Evolutionary conservation across 2,888 invertebrate species (phyloP).

Genomic region (Cantharis nigra): DNA sequence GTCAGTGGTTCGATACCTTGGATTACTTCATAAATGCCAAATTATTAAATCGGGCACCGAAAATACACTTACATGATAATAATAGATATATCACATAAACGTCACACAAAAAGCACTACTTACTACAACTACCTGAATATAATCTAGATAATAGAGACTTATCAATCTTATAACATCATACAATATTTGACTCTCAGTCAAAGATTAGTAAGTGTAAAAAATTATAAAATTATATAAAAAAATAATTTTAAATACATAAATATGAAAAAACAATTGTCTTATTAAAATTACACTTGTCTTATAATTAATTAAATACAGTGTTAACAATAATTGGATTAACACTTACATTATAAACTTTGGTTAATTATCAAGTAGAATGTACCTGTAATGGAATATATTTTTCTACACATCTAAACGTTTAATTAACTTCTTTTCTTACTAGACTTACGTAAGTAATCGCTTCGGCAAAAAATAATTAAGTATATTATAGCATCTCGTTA

Average conservation of each 20-base stretch:
- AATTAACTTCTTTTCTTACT: neutral
- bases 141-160: constrained; percentile 51
- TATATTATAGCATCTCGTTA: neutral
- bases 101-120: constrained; percentile 59
- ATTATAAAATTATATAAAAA: constrained; percentile 53
- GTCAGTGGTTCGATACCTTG: constrained; percentile 32
- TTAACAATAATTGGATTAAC: constrained; percentile 41
- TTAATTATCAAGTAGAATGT: constrained; percentile 47
- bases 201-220: constrained; percentile 48
- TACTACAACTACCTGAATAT: constrained; percentile 51
- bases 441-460: neutral
- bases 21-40: constrained; percentile 30
- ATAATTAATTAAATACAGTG: constrained; percentile 44
- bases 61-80: constrained; percentile 41
- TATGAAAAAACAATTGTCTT: constrained; percentile 42
- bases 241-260: constrained; percentile 45
- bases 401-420: neutral
- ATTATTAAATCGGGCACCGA: constrained; percentile 36
- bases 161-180: constrained; percentile 46
- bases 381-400: constrained; percentile 39
- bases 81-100: constrained; percentile 58
- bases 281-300: constrained; percentile 44
- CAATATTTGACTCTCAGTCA: constrained; percentile 42
- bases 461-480: neutral
- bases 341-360: constrained; percentile 49